phyloP scores from a whole-genome alignment of 53 echinoderm and acorn worm species.

The Temnopleurus reevesii region DNA sequence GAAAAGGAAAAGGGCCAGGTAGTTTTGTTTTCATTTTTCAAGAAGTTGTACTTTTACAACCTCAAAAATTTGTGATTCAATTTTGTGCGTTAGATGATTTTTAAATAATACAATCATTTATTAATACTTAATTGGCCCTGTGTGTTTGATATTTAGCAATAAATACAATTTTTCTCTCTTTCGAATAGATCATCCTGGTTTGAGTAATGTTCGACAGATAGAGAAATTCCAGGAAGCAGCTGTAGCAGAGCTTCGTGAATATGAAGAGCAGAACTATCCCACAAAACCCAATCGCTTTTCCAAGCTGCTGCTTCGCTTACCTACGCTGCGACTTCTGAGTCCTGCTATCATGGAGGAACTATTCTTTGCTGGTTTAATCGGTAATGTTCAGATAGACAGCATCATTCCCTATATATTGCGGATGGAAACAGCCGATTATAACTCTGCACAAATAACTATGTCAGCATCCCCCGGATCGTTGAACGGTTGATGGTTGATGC shows the following conservation, averaged over 20 bases:
- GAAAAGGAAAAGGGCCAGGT: too few species aligned
- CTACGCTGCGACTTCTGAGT: constrained; percentile 88
- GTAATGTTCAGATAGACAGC: constrained; percentile 99
- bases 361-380: constrained; percentile 98
- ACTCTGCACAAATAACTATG: constrained; percentile 91
- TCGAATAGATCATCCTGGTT: constrained; percentile 87
- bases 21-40: too few species aligned
- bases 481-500: constrained; percentile 1
- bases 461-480: constrained; percentile 62
- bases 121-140: too few species aligned
- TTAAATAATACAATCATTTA: too few species aligned
- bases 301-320: constrained; percentile 88
- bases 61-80: too few species aligned
- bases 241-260: constrained; percentile 81
- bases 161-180: neutral
- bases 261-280: constrained; percentile 83
- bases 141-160: too few species aligned
- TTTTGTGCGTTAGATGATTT: too few species aligned
- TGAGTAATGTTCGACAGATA: constrained; percentile 86
- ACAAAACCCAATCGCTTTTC: constrained; percentile 80
- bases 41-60: too few species aligned
- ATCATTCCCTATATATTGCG: constrained; percentile 98
- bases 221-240: constrained; percentile 95
- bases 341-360: constrained; percentile 98
- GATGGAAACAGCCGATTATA: constrained; percentile 99